These are phyloP conservation scores for Ephestia elutella DNA, from an alignment of 1,140 invertebrate species.

Conservation along the genomic window DNA sequence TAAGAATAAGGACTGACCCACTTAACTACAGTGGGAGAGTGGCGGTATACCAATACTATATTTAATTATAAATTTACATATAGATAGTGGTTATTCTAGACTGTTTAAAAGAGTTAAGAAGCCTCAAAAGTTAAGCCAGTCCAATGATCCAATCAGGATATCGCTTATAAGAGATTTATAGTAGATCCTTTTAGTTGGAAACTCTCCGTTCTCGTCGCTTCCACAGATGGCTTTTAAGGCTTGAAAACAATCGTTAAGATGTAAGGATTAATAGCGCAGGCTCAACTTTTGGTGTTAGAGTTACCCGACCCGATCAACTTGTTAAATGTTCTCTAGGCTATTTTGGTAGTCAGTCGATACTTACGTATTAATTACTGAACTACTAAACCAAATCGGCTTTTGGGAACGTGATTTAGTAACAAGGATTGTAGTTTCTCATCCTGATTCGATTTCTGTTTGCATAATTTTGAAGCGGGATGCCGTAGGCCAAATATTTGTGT, in stretches of 20 bases:
- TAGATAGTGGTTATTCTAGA: too few species aligned
- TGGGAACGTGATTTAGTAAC: neutral
- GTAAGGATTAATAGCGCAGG: slow-evolving; percentile 35
- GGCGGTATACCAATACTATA: too few species aligned
- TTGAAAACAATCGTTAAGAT: slow-evolving; percentile 48
- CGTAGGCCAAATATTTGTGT: too few species aligned
- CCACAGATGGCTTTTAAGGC: slow-evolving; percentile 43
- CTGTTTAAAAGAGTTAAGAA: too few species aligned
- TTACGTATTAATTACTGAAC: slow-evolving; percentile 1
- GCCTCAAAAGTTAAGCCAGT: neutral
- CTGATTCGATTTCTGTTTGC: too few species aligned
- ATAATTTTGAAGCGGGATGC: too few species aligned
- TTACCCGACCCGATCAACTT: slow-evolving; percentile 25
- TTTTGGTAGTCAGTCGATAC: slow-evolving; percentile 20
- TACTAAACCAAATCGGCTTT: neutral
- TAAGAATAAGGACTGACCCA: too few species aligned
- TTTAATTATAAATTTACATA: too few species aligned
- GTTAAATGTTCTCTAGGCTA: slow-evolving; percentile 23
- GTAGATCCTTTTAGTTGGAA: slow-evolving; percentile 28
- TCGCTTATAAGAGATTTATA: slow-evolving; percentile 4
- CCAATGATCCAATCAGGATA: slow-evolving; percentile 5
- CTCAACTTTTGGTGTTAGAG: slow-evolving; percentile 21
- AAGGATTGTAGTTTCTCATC: neutral
- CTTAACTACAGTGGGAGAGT: too few species aligned
- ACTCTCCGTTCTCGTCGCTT: slow-evolving; percentile 21